A percentile compares a stretch with the other conserved stretches of the same genome.
Conservation (phyloP, 2,888 invertebrate species). For the Microplitis manilae region DNA sequence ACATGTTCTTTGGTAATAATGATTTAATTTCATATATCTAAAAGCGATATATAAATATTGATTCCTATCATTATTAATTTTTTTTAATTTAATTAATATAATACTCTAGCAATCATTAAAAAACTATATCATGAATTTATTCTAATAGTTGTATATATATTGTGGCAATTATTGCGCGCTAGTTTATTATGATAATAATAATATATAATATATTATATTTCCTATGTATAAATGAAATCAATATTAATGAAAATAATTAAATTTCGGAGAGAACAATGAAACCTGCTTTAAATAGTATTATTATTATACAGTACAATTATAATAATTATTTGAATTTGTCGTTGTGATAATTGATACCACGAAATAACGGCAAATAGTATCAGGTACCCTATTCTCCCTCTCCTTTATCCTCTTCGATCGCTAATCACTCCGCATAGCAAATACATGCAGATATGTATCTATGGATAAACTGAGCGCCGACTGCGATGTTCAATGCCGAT, state of each 20-base stretch:
- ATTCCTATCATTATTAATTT: neutral
- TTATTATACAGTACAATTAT: conserved; percentile 69
- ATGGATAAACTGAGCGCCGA: conserved; percentile 31
- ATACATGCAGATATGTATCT: conserved; percentile 46
- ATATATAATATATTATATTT: neutral
- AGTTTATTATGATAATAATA: neutral
- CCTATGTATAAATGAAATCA: conserved; percentile 13
- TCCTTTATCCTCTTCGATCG: conserved; percentile 28
- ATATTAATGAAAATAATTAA: neutral
- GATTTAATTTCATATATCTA: neutral
- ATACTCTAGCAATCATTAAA: neutral
- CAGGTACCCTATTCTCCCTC: conserved; percentile 39
- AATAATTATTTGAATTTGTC: conserved; percentile 70
- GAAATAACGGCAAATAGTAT: conserved; percentile 53
- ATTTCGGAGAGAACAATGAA: neutral
- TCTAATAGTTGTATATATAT: too few species aligned
- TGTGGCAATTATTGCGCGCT: neutral
- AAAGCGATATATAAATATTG: neutral
- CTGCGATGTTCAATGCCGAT: conserved; percentile 33
- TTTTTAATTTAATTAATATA: neutral
- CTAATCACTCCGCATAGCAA: conserved; percentile 51
- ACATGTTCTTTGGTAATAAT: neutral
- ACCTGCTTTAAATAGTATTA: conserved; percentile 57
- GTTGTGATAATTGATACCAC: conserved; percentile 69
- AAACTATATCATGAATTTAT: too few species aligned